Evolutionary conservation across 2,797 vertebrate species (phyloP).

Genomic region (Muscicapa striata): DNA sequence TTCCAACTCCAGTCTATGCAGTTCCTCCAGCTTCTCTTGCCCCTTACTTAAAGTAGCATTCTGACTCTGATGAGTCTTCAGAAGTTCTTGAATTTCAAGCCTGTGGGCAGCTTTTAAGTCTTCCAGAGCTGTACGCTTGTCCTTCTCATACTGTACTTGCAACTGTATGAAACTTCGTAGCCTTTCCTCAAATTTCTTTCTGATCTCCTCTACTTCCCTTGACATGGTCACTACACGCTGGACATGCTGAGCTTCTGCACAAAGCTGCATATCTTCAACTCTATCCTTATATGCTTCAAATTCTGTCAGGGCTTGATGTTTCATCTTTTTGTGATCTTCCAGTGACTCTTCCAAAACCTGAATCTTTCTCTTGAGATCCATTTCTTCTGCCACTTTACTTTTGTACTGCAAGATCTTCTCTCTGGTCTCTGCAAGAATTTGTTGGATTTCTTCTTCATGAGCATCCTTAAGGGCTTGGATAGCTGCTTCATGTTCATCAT

Average conservation of each 20-base stretch:
- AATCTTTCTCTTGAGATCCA: slow-evolving; percentile 93
- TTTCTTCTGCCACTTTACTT: slow-evolving; percentile 92
- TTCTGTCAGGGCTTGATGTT: slow-evolving; percentile 92
- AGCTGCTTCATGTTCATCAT: slow-evolving; percentile 96
- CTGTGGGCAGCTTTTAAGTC: slow-evolving; percentile 88
- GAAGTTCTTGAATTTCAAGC: slow-evolving; percentile 91
- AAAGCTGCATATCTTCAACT: slow-evolving; percentile 96
- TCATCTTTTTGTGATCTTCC: slow-evolving; percentile 95
- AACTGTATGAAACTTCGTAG: slow-evolving; percentile 88
- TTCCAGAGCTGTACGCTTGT: slow-evolving; percentile 89
- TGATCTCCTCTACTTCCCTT: slow-evolving; percentile 96
- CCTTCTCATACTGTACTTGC: slow-evolving; percentile 92
- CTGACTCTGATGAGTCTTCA: slow-evolving; percentile 91
- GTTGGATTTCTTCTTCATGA: slow-evolving; percentile 97
- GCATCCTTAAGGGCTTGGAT: slow-evolving; percentile 96
- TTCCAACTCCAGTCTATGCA: slow-evolving; percentile 88
- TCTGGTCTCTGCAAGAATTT: slow-evolving; percentile 95
- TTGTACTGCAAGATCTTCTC: slow-evolving; percentile 96
- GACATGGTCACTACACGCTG: slow-evolving; percentile 96
- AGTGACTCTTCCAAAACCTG: slow-evolving; percentile 94
- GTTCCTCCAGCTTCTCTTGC: slow-evolving; percentile 90
- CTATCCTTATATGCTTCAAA: slow-evolving; percentile 95
- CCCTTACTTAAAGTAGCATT: slow-evolving; percentile 90
- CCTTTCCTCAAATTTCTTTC: slow-evolving; percentile 94
- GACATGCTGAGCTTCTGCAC: slow-evolving; percentile 95